Evolutionary conservation across 64 coral and sea anemone species (phyloP), one percentile per base, ranked within the genome.

Genomic region (Trachythela sp.): DNA sequence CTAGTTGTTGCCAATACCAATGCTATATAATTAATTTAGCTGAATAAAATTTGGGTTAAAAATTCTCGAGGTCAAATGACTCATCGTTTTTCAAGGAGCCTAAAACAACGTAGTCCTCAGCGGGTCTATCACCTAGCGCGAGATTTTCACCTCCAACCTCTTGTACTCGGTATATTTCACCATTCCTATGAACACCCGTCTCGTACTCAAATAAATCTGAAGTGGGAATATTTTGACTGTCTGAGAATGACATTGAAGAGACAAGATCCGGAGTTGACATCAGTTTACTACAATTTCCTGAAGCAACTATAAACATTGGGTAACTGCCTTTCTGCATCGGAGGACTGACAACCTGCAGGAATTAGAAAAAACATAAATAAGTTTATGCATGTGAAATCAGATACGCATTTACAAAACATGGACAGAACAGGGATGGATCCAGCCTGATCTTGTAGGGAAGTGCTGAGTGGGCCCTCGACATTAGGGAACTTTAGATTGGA

Each of bases 281-380:
- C 0, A 80, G 33, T 80, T 80, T 80, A 80, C 1, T 2, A 18
- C 75, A 80, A 80, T 80, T 80, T 80, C 75, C 75, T 15, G 75
- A 80, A 1, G 75, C 75, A 35, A 80, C 75, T 13, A 80, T 80
- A 29, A 80, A 80, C 75, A 80, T 80, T 18, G 75, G 75, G 37
- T 80, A 80, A 80, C 75, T 80, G 37, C 75, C 75, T 38, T 80
- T 80, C 9, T 80, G 75, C 75, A 80, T 80, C 33, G 75, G 75
- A 37, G 75, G 75, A 80, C 75, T 80, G 17, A 80, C 75, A 37
- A 80, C 75, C 75, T 80, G 33, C 9, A 6, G 75, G 24, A 64
- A 26, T 52, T 15, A n/a, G 22, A 7, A 64, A 64, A 13, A 64
- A 26, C 20, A 45, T 11, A 45, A 45, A 45, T 11, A 11, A 45